Percentiles rank a stretch among this genome's conserved stretches.
Evolutionary conservation across 2,113 vertebrate genomes (phyloP).

Genomic region (Anoplopoma fimbria): DNA sequence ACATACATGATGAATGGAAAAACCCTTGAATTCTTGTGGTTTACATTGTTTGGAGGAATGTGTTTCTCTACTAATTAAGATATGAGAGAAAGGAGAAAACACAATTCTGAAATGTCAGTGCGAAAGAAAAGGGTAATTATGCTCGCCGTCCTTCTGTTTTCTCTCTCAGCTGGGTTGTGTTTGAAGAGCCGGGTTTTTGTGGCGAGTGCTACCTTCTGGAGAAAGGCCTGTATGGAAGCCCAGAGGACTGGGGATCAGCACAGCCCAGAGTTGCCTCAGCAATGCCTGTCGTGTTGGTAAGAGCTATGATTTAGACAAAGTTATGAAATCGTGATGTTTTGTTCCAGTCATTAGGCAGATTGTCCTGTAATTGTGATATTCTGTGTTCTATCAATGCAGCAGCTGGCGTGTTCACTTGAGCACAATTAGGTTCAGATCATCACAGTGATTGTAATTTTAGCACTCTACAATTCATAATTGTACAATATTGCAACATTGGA

Average conservation of each 20-base stretch:
- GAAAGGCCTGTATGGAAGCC: constrained; percentile 90
- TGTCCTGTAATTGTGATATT: background rate
- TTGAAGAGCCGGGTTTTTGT: constrained; percentile 90
- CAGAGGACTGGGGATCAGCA: constrained; percentile 90
- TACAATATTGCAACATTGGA: background rate
- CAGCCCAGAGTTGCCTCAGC: constrained; percentile 87
- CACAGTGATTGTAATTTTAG: background rate
- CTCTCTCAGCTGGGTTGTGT: constrained; percentile 89
- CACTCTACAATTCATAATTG: background rate
- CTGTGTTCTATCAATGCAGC: background rate
- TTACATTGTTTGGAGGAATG: background rate
- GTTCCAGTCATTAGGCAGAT: constrained; percentile 8
- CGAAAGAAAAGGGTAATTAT: constrained; percentile 16
- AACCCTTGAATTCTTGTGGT: constrained; percentile 17
- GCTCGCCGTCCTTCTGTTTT: constrained; percentile 16
- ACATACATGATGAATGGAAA: background rate
- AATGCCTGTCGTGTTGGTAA: constrained; percentile 91
- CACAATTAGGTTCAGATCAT: background rate
- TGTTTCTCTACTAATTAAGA: constrained; percentile 14
- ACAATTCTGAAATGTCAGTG: constrained; percentile 3
- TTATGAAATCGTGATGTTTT: background rate
- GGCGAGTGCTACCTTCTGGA: constrained; percentile 91
- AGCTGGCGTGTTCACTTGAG: background rate
- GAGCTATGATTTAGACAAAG: constrained; percentile 44
- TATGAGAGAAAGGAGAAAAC: background rate